Conservation (phyloP, 2,113 vertebrate species). For the Dicentrarchus labrax region DNA sequence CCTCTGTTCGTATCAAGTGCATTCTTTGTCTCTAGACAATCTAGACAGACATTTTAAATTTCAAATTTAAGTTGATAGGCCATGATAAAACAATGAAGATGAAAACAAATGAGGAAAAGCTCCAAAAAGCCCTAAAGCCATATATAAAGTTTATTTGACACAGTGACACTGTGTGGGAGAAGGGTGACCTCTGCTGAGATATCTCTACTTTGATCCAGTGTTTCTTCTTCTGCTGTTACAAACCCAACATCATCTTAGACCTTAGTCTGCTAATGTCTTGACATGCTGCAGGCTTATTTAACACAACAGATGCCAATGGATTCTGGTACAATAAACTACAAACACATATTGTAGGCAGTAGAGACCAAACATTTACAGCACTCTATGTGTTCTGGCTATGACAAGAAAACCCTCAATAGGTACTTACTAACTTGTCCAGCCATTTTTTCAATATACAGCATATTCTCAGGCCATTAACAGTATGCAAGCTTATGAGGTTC, state of each 20-base stretch:
- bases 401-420: neutral
- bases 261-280: conserved; percentile 2
- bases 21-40: neutral
- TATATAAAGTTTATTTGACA: conserved; percentile 1
- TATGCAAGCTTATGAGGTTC: neutral
- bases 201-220: neutral
- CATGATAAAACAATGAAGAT: neutral
- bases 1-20: neutral
- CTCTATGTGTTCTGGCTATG: neutral
- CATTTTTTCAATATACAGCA: neutral
- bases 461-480: neutral
- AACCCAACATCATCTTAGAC: conserved; percentile 10
- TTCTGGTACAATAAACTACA: neutral
- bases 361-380: neutral
- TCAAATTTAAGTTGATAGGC: neutral
- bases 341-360: neutral
- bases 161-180: conserved; percentile 22
- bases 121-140: conserved; percentile 18
- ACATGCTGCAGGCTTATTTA: conserved; percentile 39
- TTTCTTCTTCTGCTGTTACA: conserved; percentile 3
- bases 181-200: conserved; percentile 19
- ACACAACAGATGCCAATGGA: neutral
- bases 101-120: neutral
- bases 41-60: neutral
- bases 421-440: neutral